Evolutionary conservation across 2,888 invertebrate genomes (phyloP).

Genomic region (Cryptus viduatorius): DNA sequence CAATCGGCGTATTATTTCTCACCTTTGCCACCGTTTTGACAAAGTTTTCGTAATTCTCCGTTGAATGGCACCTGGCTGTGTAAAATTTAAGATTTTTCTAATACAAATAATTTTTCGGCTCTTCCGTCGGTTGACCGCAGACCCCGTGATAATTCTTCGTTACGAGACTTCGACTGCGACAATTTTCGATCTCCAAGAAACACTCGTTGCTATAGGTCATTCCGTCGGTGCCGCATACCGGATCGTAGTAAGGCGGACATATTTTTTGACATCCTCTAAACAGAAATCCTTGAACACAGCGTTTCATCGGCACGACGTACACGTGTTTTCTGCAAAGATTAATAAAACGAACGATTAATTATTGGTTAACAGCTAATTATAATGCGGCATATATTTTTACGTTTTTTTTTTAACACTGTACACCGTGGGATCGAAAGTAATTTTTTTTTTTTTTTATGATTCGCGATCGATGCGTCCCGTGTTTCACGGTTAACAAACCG

Average conservation of each 20-base stretch:
- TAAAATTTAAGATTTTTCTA: constrained; percentile 79
- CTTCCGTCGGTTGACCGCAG: constrained; percentile 93
- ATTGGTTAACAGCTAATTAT: neutral
- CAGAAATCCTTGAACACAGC: constrained; percentile 93
- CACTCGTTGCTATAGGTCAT: constrained; percentile 98
- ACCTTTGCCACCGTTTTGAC: constrained; percentile 2
- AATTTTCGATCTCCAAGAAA: constrained; percentile 96
- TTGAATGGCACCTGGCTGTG: constrained; percentile 65
- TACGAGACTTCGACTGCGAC: constrained; percentile 92
- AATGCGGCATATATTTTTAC: no score
- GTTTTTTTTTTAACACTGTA: no score
- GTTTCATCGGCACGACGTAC: constrained; percentile 95
- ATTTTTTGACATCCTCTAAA: constrained; percentile 95
- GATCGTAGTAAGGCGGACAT: constrained; percentile 94
- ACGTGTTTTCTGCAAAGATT: constrained; percentile 91
- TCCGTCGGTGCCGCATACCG: constrained; percentile 96
- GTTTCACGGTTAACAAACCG: no score
- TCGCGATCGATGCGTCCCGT: no score
- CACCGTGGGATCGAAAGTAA: no score
- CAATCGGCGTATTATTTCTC: neutral
- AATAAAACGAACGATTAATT: neutral
- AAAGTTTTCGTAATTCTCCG: constrained; percentile 47
- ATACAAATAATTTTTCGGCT: constrained; percentile 95
- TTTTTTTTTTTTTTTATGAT: neutral
- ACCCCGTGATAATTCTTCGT: constrained; percentile 93